Evolutionary conservation across 2,888 invertebrate genomes (phyloP), one percentile per base, ranked within the genome.

Genomic region (Pammene aurita): DNA sequence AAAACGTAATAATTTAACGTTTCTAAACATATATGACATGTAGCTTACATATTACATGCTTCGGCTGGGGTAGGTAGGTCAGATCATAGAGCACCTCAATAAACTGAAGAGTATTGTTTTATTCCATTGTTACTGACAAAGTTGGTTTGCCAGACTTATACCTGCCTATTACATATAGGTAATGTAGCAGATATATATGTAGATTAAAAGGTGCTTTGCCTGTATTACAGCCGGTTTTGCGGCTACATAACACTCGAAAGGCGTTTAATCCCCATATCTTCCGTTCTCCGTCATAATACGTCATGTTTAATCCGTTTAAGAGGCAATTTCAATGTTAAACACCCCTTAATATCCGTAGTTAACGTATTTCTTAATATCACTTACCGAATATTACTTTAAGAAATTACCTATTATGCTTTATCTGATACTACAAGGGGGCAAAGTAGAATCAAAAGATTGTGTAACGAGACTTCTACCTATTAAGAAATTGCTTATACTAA

Each of bases 221-320:
- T 10, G 26, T 34, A 58, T 58, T 58, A 44, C 58, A 58, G 44
- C 14, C 26, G 42, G 14, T 44, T 44, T 58, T 44, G 55, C 34
- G 58, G 58, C 58, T 6, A 16, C 38, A 56, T 48, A 55, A 62
- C 63, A 61, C 26, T 48, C 35, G 35, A 46, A 62, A 67, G 38
- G 38, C 13, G 44, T n/a, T 41, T 68, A 68, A 68, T 68, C 67
- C 13, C 54, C 48, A 14, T 38, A 57, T 18, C 18, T 50, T 44
- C 50, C 71, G 68, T 71, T 67, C 58, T 71, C 68, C 60, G 66
- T 74, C 71, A 63, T 77, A 75, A 76, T 78, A 74, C 72, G 70
- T 73, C 69, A 68, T n/a, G 38, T 42, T 48, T 69, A 72, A 72
- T 72, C 72, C 66, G 60, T 68, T 54, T 71, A 65, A 41, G 38